Evolutionary conservation across 2,113 vertebrate species (phyloP).

Genomic region (Vicugna pacos): DNA sequence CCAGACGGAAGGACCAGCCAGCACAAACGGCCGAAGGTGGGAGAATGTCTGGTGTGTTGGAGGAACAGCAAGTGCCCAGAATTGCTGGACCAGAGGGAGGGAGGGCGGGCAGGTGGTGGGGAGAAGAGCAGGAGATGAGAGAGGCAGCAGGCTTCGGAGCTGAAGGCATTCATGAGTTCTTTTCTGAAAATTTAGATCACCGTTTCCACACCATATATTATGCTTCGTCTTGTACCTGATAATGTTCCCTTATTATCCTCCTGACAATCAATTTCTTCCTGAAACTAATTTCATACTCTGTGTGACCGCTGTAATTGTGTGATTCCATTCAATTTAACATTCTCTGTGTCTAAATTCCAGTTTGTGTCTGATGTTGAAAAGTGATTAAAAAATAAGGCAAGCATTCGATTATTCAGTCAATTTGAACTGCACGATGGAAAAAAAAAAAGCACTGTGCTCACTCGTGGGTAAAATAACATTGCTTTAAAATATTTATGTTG

Average conservation of each 20-base stretch:
- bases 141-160: background rate
- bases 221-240: background rate
- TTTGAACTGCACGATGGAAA: constrained; percentile 36
- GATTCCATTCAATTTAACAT: constrained; percentile 62
- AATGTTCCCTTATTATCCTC: background rate
- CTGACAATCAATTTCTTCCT: constrained; percentile 56
- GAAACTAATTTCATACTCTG: constrained; percentile 50
- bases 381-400: constrained; percentile 60
- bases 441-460: constrained; percentile 39
- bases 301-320: constrained; percentile 15
- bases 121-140: background rate
- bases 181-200: constrained; percentile 12
- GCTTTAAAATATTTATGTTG: constrained; percentile 63
- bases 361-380: constrained; percentile 49
- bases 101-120: background rate
- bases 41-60: background rate
- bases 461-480: constrained; percentile 66
- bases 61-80: background rate
- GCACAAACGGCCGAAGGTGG: background rate
- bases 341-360: constrained; percentile 56
- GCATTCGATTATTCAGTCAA: constrained; percentile 69
- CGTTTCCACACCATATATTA: background rate
- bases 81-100: background rate
- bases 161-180: background rate
- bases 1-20: background rate